Evolutionary conservation across 1,140 invertebrate species (phyloP), one percentile per base, ranked within the genome.

Genomic region (Telenomus remus): DNA sequence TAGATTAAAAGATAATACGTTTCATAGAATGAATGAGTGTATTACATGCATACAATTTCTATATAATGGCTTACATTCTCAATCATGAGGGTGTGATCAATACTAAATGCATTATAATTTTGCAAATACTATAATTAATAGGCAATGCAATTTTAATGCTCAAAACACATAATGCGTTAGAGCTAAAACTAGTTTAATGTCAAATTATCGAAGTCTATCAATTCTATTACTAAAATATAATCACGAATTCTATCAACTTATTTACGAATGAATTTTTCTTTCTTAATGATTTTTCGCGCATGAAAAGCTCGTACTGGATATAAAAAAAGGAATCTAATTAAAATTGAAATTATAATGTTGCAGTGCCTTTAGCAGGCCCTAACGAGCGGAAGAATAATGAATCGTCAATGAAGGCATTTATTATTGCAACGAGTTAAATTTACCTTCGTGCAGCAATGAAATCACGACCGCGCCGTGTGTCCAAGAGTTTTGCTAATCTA

Each of bases 371-470:
- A 42, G 34, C 50, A 61, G 60, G 34, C 13, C n/a, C 63, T 79
- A 79, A 79, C 75, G 70, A 80, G 60, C 65, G 27, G 66, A 74
- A 54, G 44, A 53, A 65, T 63, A 66, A 73, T 61, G 72, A 65
- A 49, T 59, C 55, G 51, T 57, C 70, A 46, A 76, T 70, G 57
- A 73, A 69, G 65, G 59, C 47, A 59, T 72, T 80, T 82, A 80
- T 79, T 79, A 78, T 80, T 70, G 69, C 48, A 34, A 11, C 59
- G 33, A 57, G 56, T 37, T 35, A 61, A 51, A 53, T 70, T 75
- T 48, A 35, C 19, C 6, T 27, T 68, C 47, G 51, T 60, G 65
- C 73, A 74, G 80, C 79, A 80, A 82, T 72, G 72, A 59, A 81
- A 82, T 84, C 78, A 80, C 68, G 46, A 59, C 35, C 64, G 51